Conservation (phyloP, 2,113 vertebrate genomes). For the Xiphophorus couchianus region DNA sequence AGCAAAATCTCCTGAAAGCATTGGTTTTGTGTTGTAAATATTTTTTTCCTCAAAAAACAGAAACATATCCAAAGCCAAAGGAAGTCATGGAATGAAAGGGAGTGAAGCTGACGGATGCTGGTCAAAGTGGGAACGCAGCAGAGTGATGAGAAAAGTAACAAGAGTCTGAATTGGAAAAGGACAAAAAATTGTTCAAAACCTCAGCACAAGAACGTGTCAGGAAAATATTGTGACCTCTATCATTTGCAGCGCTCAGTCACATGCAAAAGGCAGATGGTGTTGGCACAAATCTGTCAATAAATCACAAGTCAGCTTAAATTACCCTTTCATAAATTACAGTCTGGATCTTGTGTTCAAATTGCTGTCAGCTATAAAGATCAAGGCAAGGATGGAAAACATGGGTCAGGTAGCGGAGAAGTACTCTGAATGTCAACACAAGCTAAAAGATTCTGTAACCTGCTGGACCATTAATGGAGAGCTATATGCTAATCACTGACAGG, state of each 20-base stretch:
- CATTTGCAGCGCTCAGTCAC: neutral
- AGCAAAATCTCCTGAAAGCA: too few species aligned
- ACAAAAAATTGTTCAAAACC: neutral
- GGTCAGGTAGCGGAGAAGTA: conserved; percentile 34
- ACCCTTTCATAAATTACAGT: conserved; percentile 1
- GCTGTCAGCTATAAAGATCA: conserved; percentile 19
- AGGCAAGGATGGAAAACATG: conserved; percentile 15
- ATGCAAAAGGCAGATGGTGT: conserved; percentile 15
- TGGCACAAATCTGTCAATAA: conserved; percentile 1
- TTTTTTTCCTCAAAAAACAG: neutral
- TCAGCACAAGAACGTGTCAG: neutral
- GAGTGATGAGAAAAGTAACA: neutral
- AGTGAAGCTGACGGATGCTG: neutral
- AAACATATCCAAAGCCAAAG: neutral
- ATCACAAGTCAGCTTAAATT: conserved; percentile 1
- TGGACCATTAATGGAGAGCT: conserved; percentile 26
- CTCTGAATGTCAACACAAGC: conserved; percentile 50
- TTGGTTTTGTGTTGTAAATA: too few species aligned
- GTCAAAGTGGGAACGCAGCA: neutral
- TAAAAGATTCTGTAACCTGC: conserved; percentile 20
- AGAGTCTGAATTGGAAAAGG: neutral
- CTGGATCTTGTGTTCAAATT: neutral
- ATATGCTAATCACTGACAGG: conserved; percentile 30
- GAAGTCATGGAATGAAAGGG: neutral
- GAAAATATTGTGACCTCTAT: neutral